Evolutionary conservation across 2,797 vertebrate species (phyloP), one percentile per base, ranked within the genome.

Genomic region (Nyctalus aviator): DNA sequence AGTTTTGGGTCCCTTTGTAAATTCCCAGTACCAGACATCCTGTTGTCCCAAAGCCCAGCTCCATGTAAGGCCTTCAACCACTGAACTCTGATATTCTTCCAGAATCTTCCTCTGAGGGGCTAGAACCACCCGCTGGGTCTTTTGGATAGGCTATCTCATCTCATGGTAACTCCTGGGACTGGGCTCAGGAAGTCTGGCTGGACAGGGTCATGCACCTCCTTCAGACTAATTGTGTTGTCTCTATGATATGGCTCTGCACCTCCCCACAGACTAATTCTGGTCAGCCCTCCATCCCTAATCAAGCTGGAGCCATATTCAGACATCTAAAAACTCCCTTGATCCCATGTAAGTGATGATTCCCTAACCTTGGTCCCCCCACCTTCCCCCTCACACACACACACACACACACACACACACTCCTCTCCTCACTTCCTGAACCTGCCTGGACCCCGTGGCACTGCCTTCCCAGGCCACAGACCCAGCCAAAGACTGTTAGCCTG

Each of bases 271-370:
- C n/a, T 50, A 1, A 13, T 12, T 62, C 72, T 30, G 64, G 11
- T 11, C 18, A n/a, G 37, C 14, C 27, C 6, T 25, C 64, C 57
- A 8, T 53, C 27, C 50, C 78, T 44, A 30, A 68, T 44, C 25
- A 35, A 37, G n/a, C n/a, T 32, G 25, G 32, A 92, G 77, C 44
- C 37, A 11, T 13, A 37, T 6, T 55, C 23, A 41, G 41, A 48
- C 5, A 17, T n/a, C 59, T 18, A 25, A 8, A 21, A 59, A 27
- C 14, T 71, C 50, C 37, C 12, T 21, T 17, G 55, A 44, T 15
- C 35, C 13, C 30, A n/a, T 0, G 0, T 4, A 27, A 4, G 37
- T 35, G 32, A 50, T 2, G 32, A 55, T 37, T 57, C 32, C n/a
- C 1, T 32, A 18, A 11, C 17, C 11, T 21, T 6, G 27, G 9